These are phyloP conservation scores for Silurus asotus DNA, from an alignment of 2,113 vertebrate species.

Conservation along the genomic window DNA sequence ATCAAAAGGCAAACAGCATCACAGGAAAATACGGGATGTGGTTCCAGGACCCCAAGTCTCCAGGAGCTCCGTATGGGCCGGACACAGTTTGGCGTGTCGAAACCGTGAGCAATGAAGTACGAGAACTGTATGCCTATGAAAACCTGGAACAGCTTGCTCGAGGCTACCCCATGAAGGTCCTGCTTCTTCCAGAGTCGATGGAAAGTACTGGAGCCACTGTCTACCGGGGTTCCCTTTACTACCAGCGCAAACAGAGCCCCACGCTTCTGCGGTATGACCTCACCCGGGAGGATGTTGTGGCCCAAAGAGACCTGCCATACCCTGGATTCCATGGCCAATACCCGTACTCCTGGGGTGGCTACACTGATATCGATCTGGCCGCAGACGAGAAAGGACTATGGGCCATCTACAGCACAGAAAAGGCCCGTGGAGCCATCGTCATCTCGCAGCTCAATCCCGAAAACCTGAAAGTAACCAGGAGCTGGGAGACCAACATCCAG, in stretches of 20 bases:
- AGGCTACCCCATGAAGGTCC: slow-evolving; percentile 86
- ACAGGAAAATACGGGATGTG: slow-evolving; percentile 90
- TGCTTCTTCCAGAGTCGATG: slow-evolving; percentile 79
- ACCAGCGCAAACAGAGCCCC: slow-evolving; percentile 80
- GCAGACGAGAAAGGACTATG: slow-evolving; percentile 87
- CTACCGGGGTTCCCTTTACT: slow-evolving; percentile 85
- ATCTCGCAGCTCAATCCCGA: slow-evolving; percentile 85
- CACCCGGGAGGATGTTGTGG: slow-evolving; percentile 72
- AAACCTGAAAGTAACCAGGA: slow-evolving; percentile 79
- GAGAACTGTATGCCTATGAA: slow-evolving; percentile 87
- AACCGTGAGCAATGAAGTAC: slow-evolving; percentile 80
- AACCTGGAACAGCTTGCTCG: slow-evolving; percentile 76
- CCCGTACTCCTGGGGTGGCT: slow-evolving; percentile 93
- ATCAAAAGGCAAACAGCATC: slow-evolving; percentile 83
- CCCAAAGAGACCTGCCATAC: slow-evolving; percentile 78
- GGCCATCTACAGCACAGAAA: slow-evolving; percentile 89
- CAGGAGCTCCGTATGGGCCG: slow-evolving; percentile 70
- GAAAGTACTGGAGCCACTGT: slow-evolving; percentile 87
- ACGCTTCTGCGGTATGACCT: slow-evolving; percentile 82
- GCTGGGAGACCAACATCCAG: slow-evolving; percentile 87
- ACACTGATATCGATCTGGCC: slow-evolving; percentile 88
- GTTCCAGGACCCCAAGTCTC: slow-evolving; percentile 88
- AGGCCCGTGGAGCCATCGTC: slow-evolving; percentile 84
- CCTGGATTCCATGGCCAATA: slow-evolving; percentile 88
- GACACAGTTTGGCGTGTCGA: slow-evolving; percentile 87